Evolutionary conservation across 64 coral and sea anemone species (phyloP).

Genomic region (Trachythela sp.): DNA sequence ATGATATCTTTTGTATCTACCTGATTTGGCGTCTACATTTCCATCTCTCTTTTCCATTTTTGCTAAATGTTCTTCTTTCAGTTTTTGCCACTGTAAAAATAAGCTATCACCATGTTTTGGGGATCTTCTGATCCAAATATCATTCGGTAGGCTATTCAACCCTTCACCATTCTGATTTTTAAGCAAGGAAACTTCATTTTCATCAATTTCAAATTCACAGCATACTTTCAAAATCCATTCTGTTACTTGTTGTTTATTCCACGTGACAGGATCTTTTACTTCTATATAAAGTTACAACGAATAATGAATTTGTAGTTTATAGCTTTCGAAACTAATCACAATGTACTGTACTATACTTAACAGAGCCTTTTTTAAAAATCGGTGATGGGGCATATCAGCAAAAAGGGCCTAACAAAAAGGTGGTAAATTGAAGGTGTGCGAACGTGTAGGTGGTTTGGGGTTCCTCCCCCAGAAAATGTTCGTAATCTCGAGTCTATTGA

Average conservation of each 20-base stretch:
- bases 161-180: constrained; percentile 47
- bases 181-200: constrained; percentile 39
- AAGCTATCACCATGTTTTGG: constrained; percentile 60
- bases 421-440: too few species aligned
- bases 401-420: too few species aligned
- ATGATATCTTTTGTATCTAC: background rate
- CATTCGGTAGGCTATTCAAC: constrained; percentile 24
- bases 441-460: too few species aligned
- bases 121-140: constrained; percentile 56
- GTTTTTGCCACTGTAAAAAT: constrained; percentile 43
- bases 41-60: background rate
- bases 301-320: background rate
- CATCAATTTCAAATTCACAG: constrained; percentile 46
- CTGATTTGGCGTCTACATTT: background rate
- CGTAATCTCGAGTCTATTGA: too few species aligned
- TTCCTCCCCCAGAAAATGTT: too few species aligned
- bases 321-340: background rate
- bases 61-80: background rate
- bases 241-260: constrained; percentile 54
- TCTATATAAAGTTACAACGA: background rate
- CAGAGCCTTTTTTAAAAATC: too few species aligned
- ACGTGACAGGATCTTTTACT: constrained; percentile 6
- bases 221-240: constrained; percentile 51
- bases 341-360: background rate
- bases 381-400: too few species aligned